Conservation (phyloP, 2,113 vertebrate genomes). For the Beaufortia kweichowensis region DNA sequence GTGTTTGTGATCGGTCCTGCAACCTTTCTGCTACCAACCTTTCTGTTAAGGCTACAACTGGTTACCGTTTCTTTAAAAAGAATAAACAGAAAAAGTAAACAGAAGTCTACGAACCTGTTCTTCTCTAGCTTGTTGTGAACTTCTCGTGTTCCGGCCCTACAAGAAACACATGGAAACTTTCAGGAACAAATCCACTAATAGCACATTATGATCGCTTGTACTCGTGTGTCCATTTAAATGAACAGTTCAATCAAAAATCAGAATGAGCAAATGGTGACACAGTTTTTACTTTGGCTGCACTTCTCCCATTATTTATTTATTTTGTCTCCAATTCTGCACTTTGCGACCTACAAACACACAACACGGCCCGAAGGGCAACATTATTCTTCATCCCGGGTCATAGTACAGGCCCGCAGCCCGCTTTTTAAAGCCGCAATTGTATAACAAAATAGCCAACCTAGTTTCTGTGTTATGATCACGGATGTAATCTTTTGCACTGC, state of each 20-base stretch:
- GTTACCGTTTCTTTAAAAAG: neutral
- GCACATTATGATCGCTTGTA: neutral
- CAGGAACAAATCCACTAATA: neutral
- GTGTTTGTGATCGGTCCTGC: neutral
- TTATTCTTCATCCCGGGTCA: constrained; percentile 15
- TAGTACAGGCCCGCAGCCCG: neutral
- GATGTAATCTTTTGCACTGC: no score
- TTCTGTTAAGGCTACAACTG: no score
- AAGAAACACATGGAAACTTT: constrained; percentile 62
- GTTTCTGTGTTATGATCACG: neutral
- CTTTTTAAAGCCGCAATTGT: constrained; percentile 6
- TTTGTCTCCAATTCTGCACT: neutral
- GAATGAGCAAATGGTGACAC: no score
- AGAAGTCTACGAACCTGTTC: constrained; percentile 86
- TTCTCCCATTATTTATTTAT: no score
- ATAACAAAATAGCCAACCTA: constrained; percentile 18
- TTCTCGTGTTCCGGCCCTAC: constrained; percentile 97
- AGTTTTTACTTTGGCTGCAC: no score
- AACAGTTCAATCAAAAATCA: no score
- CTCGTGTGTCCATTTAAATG: neutral
- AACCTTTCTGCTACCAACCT: no score
- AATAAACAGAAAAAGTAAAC: neutral
- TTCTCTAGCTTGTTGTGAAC: constrained; percentile 99
- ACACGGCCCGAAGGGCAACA: neutral
- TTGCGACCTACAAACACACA: constrained; percentile 40